Evolutionary conservation across 2,113 vertebrate genomes (phyloP).

Genomic region (Cebus imitator): DNA sequence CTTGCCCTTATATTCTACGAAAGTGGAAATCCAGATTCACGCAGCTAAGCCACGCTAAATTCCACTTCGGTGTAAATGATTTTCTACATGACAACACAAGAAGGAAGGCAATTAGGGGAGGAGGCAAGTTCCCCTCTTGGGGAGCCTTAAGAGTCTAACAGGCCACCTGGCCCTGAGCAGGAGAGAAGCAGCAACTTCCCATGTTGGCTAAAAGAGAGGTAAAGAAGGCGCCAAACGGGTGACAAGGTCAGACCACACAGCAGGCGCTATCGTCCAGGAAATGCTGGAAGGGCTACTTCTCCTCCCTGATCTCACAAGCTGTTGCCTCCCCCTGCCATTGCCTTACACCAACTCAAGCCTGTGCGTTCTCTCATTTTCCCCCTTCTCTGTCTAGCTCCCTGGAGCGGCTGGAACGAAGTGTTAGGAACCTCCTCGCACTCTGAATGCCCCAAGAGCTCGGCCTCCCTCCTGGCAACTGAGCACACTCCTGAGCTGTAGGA

Average conservation of each 20-base stretch:
- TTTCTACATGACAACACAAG: background rate
- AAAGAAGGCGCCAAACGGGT: background rate
- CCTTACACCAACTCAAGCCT: background rate
- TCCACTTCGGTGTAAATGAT: background rate
- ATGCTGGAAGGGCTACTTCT: background rate
- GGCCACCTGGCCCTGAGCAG: background rate
- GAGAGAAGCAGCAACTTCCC: background rate
- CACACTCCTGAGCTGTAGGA: accelerated
- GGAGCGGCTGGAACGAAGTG: background rate
- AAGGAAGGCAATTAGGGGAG: background rate
- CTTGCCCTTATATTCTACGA: background rate
- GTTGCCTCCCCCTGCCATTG: background rate
- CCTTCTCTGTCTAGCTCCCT: background rate
- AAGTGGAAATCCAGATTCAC: background rate
- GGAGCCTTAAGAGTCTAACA: background rate
- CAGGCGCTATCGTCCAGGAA: background rate
- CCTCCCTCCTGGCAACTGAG: background rate
- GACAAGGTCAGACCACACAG: background rate
- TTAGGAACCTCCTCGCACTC: background rate
- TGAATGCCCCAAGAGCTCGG: background rate
- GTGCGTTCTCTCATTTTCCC: background rate
- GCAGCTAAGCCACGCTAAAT: background rate
- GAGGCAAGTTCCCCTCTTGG: background rate
- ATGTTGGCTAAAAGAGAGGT: background rate
- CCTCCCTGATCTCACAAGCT: background rate